Evolutionary conservation across 2,113 vertebrate genomes (phyloP).

Genomic region (Neofelis nebulosa): DNA sequence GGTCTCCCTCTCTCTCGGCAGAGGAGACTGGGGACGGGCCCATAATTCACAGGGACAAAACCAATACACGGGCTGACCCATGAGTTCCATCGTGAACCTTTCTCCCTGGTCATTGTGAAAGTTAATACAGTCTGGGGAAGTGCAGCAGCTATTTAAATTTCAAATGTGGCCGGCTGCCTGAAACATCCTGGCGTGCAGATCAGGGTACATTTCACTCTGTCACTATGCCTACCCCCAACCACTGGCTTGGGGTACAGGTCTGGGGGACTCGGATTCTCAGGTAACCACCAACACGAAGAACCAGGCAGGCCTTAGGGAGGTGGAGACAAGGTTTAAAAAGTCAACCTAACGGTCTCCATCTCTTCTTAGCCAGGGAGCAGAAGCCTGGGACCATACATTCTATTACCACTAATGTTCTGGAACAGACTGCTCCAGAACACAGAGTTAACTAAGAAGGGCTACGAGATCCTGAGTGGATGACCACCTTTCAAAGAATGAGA

Average conservation of each 20-base stretch:
- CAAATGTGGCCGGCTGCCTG: conserved; percentile 8
- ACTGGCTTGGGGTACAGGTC: not conserved
- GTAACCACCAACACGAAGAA: not conserved
- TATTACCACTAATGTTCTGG: not conserved
- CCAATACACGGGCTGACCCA: not conserved
- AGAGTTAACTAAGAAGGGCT: not conserved
- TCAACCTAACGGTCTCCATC: not conserved
- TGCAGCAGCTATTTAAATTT: not conserved
- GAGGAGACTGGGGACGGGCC: fast-evolving
- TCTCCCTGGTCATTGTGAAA: not conserved
- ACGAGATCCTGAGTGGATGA: not conserved
- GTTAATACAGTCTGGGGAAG: not conserved
- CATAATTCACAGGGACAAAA: conserved; percentile 41
- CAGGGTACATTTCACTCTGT: not conserved
- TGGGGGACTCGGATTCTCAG: not conserved
- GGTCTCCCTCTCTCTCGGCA: not conserved
- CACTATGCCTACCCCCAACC: fast-evolving
- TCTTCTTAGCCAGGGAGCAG: not conserved
- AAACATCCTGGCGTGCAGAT: not conserved
- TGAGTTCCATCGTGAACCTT: not conserved
- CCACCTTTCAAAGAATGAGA: not conserved
- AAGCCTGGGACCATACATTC: not conserved
- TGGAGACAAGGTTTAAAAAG: not conserved
- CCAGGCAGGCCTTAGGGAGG: not conserved
- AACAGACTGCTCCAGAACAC: not conserved